A percentile compares a stretch with the other conserved stretches of the same genome.
phyloP scores from a whole-genome alignment of 1,140 invertebrate species.

The Gryllus bimaculatus region DNA sequence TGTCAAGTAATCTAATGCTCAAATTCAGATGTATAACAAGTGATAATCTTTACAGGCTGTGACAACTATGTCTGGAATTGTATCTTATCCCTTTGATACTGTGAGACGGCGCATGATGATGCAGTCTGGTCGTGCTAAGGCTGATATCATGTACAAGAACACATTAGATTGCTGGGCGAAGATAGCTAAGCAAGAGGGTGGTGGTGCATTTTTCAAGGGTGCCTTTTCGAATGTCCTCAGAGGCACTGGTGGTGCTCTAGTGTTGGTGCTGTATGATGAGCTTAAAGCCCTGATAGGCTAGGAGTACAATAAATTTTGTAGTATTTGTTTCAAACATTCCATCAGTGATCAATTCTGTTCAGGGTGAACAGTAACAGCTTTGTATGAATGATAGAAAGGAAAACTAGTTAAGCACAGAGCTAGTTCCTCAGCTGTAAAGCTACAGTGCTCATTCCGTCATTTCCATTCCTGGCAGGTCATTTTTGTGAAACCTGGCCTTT shows the following conservation, averaged over 20 bases:
- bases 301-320: background rate
- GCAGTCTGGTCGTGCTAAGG: constrained; percentile 61
- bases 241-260: constrained; percentile 68
- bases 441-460: no score
- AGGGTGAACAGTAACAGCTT: no score
- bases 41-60: constrained; percentile 40
- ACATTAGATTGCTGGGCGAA: constrained; percentile 63
- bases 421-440: no score
- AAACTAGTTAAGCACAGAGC: no score
- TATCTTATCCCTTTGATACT: constrained; percentile 84
- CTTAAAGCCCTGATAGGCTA: constrained; percentile 50
- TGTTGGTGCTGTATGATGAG: constrained; percentile 70
- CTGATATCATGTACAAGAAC: constrained; percentile 60
- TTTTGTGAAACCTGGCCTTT: no score
- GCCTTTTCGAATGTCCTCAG: constrained; percentile 70
- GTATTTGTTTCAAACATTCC: background rate
- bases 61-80: constrained; percentile 64
- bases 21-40: background rate
- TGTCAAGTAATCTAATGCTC: background rate
- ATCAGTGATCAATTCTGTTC: background rate
- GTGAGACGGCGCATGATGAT: constrained; percentile 87
- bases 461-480: no score
- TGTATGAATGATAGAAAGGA: no score
- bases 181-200: constrained; percentile 54
- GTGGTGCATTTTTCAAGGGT: constrained; percentile 67